Percentiles rank a stretch among this genome's conserved stretches.
Evolutionary conservation across 2,113 vertebrate genomes (phyloP).

Genomic region (Polypterus senegalus): DNA sequence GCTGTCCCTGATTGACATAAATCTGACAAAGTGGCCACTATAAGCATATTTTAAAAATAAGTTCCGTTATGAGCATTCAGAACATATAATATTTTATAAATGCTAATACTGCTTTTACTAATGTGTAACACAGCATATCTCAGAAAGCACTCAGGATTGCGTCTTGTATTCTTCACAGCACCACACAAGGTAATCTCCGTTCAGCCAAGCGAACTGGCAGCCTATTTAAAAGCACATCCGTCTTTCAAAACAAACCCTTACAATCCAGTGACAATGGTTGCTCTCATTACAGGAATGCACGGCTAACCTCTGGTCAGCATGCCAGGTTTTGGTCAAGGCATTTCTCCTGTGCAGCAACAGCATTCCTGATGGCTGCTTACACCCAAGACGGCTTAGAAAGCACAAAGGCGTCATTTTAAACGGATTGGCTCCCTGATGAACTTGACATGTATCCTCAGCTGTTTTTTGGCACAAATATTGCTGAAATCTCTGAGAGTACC

Average conservation of each 20-base stretch:
- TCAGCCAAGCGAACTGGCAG: constrained; percentile 13
- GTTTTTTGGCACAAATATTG: not conserved
- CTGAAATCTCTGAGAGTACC: not conserved
- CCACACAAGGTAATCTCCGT: not conserved
- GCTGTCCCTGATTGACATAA: no score
- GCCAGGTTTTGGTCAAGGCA: constrained; percentile 18
- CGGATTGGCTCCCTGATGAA: constrained; percentile 8
- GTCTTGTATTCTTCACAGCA: not conserved
- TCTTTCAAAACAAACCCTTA: constrained; percentile 20
- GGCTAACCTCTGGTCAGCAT: not conserved
- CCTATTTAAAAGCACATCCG: constrained; percentile 36
- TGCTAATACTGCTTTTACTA: not conserved
- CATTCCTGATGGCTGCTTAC: constrained; percentile 12
- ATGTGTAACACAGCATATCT: not conserved
- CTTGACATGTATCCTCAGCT: constrained; percentile 7
- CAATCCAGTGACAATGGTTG: constrained; percentile 23
- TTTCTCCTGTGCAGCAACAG: constrained; percentile 20
- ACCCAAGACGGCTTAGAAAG: constrained; percentile 14
- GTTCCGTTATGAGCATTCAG: no score
- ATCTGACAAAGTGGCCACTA: no score
- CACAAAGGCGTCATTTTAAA: constrained; percentile 19
- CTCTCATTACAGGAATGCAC: constrained; percentile 27
- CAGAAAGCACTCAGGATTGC: not conserved
- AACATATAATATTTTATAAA: no score
- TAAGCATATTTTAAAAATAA: no score